Evolutionary conservation across 2,113 vertebrate genomes (phyloP), one percentile per base, ranked within the genome.

Genomic region (Oncorhynchus tshawytscha): DNA sequence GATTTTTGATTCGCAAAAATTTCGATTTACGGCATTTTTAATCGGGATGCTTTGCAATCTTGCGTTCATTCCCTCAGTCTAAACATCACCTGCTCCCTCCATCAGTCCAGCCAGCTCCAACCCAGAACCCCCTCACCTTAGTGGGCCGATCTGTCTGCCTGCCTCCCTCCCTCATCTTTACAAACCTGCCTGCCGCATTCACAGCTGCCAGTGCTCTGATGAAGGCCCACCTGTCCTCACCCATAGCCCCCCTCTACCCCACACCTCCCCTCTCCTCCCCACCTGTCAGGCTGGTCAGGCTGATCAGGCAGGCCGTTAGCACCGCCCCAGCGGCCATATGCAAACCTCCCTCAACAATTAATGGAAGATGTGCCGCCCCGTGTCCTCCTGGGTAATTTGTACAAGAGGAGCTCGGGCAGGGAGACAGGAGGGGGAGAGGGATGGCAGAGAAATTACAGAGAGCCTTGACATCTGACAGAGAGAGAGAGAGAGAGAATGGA

Each of bases 181-280:
- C 89, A 91, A 88, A 89, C 89, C 86, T 88, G 89, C 91, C 85
- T 54, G 51, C 51, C 15, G 84, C 92, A 90, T 89, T 87, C 90
- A 90, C 93, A 93, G 92, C 92, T 93, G 93, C 93, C 92, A 93
- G 89, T 81, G 78, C 84, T 80, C 90, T 92, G 92, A 94, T 92
- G 91, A 94, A 93, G 88, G 90, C 88, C 90, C 93, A 93, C 93
- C 93, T 94, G 93, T 93, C 83, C 81, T 72, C 74, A 24, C 13
- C 59, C 64, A 24, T 59, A 57, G n/a, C 29, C 64, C 57, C 64
- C 24, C 59, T 27, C 29, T 25, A 31, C 22, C 34, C 68, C 67
- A 5, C 18, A 64, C 27, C 12, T 7, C 71, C 51, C 24, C 59
- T 27, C 29, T 25, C 39, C 31, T 31, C 68, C 67, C 9, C 18